phyloP scores from a whole-genome alignment of 2,888 invertebrate species.

The Melanophora roralis region DNA sequence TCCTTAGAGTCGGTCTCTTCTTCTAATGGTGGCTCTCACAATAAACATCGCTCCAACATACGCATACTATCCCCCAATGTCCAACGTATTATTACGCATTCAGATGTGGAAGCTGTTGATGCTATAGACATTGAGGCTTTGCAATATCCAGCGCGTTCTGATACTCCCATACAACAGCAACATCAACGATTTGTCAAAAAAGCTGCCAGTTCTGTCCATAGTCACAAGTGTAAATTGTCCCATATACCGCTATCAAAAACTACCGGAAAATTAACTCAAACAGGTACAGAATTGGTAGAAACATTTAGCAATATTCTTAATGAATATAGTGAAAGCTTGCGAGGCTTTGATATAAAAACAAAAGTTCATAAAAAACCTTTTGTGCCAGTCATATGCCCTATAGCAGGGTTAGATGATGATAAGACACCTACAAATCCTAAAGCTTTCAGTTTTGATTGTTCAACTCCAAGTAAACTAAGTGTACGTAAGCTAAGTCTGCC shows the following conservation, averaged over 20 bases:
- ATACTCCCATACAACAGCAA: conserved; percentile 65
- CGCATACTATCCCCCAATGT: conserved; percentile 78
- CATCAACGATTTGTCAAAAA: conserved; percentile 67
- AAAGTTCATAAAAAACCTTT: conserved; percentile 56
- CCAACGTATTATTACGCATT: conserved; percentile 79
- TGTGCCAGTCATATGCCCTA: conserved; percentile 47
- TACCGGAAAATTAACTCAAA: conserved; percentile 75
- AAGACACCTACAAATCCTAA: conserved; percentile 71
- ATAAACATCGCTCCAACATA: conserved; percentile 73
- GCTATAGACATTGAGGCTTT: conserved; percentile 72
- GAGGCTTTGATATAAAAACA: conserved; percentile 59
- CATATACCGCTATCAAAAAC: conserved; percentile 75
- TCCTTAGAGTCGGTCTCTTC: conserved; percentile 56
- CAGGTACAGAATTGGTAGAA: conserved; percentile 74
- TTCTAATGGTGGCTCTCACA: conserved; percentile 29
- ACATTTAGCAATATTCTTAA: conserved; percentile 71
- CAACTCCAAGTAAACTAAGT: background rate
- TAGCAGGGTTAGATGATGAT: conserved; percentile 68
- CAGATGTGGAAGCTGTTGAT: conserved; percentile 76
- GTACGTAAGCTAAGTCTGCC: conserved; percentile 65
- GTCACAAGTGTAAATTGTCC: conserved; percentile 69
- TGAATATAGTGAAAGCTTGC: conserved; percentile 65
- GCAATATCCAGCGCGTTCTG: conserved; percentile 66
- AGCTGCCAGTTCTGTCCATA: conserved; percentile 11
- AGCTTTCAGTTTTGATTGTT: conserved; percentile 70